A percentile compares a stretch with the other conserved stretches of the same genome.
Evolutionary conservation across 2,113 vertebrate species (phyloP).

Genomic region (Sialia sialis): DNA sequence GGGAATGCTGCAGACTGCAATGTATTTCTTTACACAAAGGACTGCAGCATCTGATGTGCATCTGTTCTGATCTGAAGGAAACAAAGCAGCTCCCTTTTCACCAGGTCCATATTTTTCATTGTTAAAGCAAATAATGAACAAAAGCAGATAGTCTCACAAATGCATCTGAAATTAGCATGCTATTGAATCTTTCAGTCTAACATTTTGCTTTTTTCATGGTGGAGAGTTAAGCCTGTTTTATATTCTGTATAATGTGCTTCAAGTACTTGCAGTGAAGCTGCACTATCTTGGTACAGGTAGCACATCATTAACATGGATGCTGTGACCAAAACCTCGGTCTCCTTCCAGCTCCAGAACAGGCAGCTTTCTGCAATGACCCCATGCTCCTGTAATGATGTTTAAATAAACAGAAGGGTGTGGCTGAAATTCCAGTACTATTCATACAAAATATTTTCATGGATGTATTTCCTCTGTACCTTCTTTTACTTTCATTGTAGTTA

Average conservation of each 20-base stretch:
- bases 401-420: neutral
- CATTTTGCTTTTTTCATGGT: neutral
- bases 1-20: neutral
- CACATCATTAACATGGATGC: no score
- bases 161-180: neutral
- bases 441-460: neutral
- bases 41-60: neutral
- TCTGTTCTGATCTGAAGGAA: conserved; percentile 43
- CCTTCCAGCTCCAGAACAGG: neutral
- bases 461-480: neutral
- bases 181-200: neutral
- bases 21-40: neutral
- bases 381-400: neutral
- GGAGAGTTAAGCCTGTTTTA: neutral
- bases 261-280: neutral
- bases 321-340: neutral
- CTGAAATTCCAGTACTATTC: neutral
- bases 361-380: neutral
- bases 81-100: neutral
- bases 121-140: conserved; percentile 34
- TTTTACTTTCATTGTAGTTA: neutral
- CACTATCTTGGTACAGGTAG: neutral
- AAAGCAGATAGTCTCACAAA: neutral
- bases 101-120: neutral
- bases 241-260: neutral